Percentiles rank a stretch among this genome's conserved stretches.
Conservation (phyloP, 2,888 invertebrate species). For the Drosophila melanosoma region DNA sequence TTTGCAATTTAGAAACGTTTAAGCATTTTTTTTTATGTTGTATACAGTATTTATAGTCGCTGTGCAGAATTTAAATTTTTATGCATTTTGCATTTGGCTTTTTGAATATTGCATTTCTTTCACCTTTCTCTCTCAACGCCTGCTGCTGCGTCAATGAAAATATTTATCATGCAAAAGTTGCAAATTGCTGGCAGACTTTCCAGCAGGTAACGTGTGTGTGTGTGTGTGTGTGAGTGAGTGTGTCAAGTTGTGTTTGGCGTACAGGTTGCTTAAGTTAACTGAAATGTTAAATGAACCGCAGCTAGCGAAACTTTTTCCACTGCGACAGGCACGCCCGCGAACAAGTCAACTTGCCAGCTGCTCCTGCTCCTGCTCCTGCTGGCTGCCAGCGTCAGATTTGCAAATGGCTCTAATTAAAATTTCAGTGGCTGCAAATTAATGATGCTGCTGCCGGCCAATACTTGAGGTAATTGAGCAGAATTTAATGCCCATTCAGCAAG, state of each 20-base stretch:
- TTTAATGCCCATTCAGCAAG: slow-evolving; percentile 35
- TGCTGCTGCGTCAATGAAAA: slow-evolving; percentile 60
- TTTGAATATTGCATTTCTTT: background rate
- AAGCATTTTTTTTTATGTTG: background rate
- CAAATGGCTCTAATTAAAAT: slow-evolving; percentile 65
- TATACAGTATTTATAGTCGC: background rate
- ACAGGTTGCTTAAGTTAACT: slow-evolving; percentile 41
- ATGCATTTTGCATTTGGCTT: background rate
- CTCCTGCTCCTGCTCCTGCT: background rate
- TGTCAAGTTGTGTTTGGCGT: slow-evolving; percentile 59
- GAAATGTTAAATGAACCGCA: slow-evolving; percentile 66
- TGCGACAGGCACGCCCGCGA: slow-evolving; percentile 58
- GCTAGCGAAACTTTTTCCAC: slow-evolving; percentile 54
- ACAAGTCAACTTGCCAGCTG: background rate
- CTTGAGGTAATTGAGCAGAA: slow-evolving; percentile 49
- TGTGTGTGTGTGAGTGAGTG: slow-evolving; percentile 11
- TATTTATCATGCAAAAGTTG: slow-evolving; percentile 63
- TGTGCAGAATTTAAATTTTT: background rate
- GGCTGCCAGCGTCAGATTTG: slow-evolving; percentile 14
- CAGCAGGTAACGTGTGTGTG: slow-evolving; percentile 41
- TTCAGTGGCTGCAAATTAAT: slow-evolving; percentile 62
- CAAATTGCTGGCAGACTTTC: slow-evolving; percentile 44
- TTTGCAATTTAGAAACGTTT: background rate
- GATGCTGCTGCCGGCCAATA: slow-evolving; percentile 47
- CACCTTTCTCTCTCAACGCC: background rate